Conservation (phyloP, 2,888 invertebrate genomes). For the Orthosia incerta region DNA sequence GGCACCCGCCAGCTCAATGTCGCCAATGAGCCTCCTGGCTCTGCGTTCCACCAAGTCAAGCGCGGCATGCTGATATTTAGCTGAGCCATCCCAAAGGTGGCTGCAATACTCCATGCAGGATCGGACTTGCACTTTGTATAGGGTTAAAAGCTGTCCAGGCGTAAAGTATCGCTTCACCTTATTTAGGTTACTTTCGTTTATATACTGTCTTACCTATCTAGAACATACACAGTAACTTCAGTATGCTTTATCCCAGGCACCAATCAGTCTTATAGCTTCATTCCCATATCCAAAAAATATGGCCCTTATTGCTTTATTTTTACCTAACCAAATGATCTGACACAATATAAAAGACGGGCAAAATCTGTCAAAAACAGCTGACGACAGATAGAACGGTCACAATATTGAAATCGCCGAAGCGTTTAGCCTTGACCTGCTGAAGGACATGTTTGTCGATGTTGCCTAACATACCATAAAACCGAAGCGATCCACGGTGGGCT, state of each 20-base stretch:
- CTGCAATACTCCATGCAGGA: no score
- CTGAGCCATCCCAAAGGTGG: no score
- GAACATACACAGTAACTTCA: neutral
- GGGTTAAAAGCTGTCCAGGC: no score
- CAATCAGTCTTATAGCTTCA: neutral
- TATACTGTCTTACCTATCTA: no score
- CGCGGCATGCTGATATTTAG: no score
- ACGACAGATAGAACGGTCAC: conserved; percentile 36
- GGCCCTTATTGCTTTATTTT: neutral
- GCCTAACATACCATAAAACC: conserved; percentile 64
- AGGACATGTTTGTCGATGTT: conserved; percentile 62
- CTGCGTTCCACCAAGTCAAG: no score
- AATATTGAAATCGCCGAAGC: conserved; percentile 58
- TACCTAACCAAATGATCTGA: conserved; percentile 1
- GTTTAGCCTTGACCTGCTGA: conserved; percentile 55
- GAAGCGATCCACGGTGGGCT: conserved; percentile 55
- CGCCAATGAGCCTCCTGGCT: no score
- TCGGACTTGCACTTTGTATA: no score
- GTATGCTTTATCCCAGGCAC: neutral
- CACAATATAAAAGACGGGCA: neutral
- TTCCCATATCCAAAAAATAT: neutral
- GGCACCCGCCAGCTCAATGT: no score
- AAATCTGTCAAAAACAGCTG: conserved; percentile 19
- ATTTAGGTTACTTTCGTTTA: no score
- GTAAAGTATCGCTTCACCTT: no score